Base-by-base conservation (phyloP, 2,888 invertebrate genomes). In the Limnephilus marmoratus region DNA sequence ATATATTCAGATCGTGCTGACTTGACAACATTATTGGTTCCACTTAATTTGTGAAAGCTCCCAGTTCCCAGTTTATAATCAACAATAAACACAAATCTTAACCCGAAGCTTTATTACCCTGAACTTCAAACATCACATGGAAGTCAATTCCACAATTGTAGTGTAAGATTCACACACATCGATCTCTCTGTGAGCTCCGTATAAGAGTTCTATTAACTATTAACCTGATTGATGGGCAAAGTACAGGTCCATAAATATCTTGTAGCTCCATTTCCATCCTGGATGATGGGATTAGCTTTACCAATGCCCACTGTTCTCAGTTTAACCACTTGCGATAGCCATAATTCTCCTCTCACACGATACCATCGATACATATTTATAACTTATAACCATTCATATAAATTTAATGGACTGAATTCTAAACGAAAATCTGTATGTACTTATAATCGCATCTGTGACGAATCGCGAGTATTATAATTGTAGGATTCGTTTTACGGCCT, bases 131-230 rank as follows among this genome's bases (percentile, higher is more conserved):
- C 37, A 83, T 83, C 83, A 83, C 83, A 37, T 83, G 31, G 83
- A 31, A 83, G 83, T 37, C 83, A 83, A 41, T 24, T 83, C 37
- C 83, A 37, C 68, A 24, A 68, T n/a, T 24, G 68, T 83, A 24
- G 83, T 83, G 37, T 34, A 83, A 37, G 31, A 18, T 90, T 90
- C 85, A 53, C 90, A 90, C 90, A 81, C 82, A 90, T 90, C 37
- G 45, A 68, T 90, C 90, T 90, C 90, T 82, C 83, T 90, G 85
- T 85, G 85, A 90, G 82, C 24, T 83, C 90, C 90, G 85, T 90
- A 90, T 90, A 90, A 45, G 90, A 83, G 49, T 49, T 53, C 34
- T 85, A 90, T 90, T 82, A 68, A 68, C 68, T 68, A 68, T 68
- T 68, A 90, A 45, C 53, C 83, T 90, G 90, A 90, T 90, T 34